Percentiles rank a stretch among this genome's conserved stretches.
Evolutionary conservation across 2,113 vertebrate species (phyloP).

Genomic region (Xiphophorus couchianus): DNA sequence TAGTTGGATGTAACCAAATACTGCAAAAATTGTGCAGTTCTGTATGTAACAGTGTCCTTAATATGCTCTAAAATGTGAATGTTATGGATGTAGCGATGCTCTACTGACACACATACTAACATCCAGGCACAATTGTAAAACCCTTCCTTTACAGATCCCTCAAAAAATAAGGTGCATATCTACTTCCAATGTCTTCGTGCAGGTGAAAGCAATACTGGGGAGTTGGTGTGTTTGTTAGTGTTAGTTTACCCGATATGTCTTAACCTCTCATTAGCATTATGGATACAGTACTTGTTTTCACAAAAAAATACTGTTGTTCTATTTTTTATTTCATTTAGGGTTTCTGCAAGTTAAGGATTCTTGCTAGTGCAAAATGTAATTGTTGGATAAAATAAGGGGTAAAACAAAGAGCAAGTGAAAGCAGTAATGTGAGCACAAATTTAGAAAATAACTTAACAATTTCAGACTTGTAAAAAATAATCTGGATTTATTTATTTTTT

Average conservation of each 20-base stretch:
- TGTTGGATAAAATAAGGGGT: no score
- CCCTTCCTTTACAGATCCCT: slow-evolving; percentile 26
- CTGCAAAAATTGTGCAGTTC: slow-evolving; percentile 35
- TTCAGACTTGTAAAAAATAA: not conserved
- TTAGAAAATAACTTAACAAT: not conserved
- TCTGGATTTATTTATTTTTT: not conserved
- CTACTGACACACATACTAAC: slow-evolving; percentile 2
- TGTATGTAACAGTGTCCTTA: slow-evolving; percentile 28
- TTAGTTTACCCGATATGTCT: slow-evolving; percentile 19
- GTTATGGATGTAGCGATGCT: slow-evolving; percentile 41
- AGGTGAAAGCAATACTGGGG: slow-evolving; percentile 62
- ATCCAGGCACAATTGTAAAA: slow-evolving; percentile 14
- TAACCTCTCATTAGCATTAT: not conserved
- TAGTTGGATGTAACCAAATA: slow-evolving; percentile 28
- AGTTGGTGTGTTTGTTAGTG: slow-evolving; percentile 32
- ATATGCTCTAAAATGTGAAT: slow-evolving; percentile 48
- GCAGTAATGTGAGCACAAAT: not conserved
- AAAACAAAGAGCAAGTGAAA: not conserved
- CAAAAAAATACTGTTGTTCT: not conserved
- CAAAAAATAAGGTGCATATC: slow-evolving; percentile 25
- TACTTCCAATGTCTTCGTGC: slow-evolving; percentile 59
- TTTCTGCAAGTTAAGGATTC: not conserved
- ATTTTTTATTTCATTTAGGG: not conserved
- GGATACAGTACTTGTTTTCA: slow-evolving; percentile 5
- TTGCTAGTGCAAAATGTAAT: no score